Base-by-base conservation (phyloP, 2,888 invertebrate species). In the Petrophora chlorosata region DNA sequence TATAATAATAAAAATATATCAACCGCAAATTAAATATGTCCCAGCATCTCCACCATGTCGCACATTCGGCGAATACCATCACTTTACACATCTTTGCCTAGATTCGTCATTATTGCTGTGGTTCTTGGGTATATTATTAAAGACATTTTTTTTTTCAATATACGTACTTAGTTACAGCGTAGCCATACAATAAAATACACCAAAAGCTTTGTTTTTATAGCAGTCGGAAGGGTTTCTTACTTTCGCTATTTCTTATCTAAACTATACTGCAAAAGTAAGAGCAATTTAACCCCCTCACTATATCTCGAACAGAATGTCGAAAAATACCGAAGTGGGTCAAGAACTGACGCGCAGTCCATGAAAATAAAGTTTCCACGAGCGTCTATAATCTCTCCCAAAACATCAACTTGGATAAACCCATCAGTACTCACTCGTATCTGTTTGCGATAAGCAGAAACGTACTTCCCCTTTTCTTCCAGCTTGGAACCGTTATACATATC, bases 351-450 rank as follows among this genome's bases (percentile, higher is more conserved):
- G 5, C 29, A 48, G 42, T 49, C 14, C 39, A 44, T 44, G 39
- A 44, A 50, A 49, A 50, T 34, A 50, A 34, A 50, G 23, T 25
- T 35, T 34, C 38, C 7, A 29, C 34, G 38, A 45, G 43, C 39
- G 23, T 40, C 52, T 47, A 38, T 47, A 52, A 60, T 54, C 56
- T 45, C 41, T 56, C 58, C 63, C 60, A 71, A 67, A 76, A 79
- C 67, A 79, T 81, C 77, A 76, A 65, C 62, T 69, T 53, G 69
- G 74, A 70, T 65, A 68, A 73, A 72, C 70, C 67, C 68, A 66
- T 65, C 56, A 67, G 69, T 67, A 65, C 65, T 72, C 66, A 70
- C 63, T 63, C 61, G 67, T 73, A 68, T 74, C 70, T 73, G 58
- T 63, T 63, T 57, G 66, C 70, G 79, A 79, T 76, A 79, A 71